phyloP scores from a whole-genome alignment of 2,888 invertebrate species.

The Apodemia mormo region DNA sequence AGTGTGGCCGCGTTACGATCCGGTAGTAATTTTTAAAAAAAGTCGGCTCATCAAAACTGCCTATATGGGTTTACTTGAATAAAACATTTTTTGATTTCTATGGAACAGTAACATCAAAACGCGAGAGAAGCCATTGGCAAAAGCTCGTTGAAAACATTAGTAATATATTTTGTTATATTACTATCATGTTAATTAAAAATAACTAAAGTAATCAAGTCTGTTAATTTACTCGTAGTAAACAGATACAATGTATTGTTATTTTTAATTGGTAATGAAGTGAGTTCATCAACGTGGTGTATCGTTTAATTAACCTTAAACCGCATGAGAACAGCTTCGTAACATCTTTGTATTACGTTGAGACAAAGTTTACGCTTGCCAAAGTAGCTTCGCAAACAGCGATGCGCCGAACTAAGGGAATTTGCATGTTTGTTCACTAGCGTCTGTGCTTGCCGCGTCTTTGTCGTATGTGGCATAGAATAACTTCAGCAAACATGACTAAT shows the following conservation, averaged over 20 bases:
- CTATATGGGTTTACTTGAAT: no score
- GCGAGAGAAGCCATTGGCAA: no score
- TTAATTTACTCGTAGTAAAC: slow-evolving; percentile 18
- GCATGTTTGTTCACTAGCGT: slow-evolving; percentile 53
- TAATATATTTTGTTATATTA: no score
- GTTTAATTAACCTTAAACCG: slow-evolving; percentile 58
- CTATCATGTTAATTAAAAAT: no score
- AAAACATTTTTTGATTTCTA: no score
- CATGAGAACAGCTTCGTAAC: slow-evolving; percentile 46
- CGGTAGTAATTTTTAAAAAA: no score
- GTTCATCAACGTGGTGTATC: slow-evolving; percentile 26
- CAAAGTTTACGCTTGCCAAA: slow-evolving; percentile 59
- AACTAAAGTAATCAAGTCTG: no score
- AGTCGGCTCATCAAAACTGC: no score
- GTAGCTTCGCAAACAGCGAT: slow-evolving; percentile 57
- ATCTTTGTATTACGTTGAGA: slow-evolving; percentile 55
- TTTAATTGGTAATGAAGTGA: slow-evolving; percentile 20
- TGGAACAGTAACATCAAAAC: no score
- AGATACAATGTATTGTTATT: slow-evolving; percentile 14
- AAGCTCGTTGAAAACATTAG: no score
- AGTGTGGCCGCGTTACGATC: no score
- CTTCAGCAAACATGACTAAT: slow-evolving; percentile 27
- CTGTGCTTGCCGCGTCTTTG: slow-evolving; percentile 24
- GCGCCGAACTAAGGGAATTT: slow-evolving; percentile 61
- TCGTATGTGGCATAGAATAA: slow-evolving; percentile 27